Conservation (phyloP, 2,113 vertebrate genomes). For the Psilopsiagon aurifrons region DNA sequence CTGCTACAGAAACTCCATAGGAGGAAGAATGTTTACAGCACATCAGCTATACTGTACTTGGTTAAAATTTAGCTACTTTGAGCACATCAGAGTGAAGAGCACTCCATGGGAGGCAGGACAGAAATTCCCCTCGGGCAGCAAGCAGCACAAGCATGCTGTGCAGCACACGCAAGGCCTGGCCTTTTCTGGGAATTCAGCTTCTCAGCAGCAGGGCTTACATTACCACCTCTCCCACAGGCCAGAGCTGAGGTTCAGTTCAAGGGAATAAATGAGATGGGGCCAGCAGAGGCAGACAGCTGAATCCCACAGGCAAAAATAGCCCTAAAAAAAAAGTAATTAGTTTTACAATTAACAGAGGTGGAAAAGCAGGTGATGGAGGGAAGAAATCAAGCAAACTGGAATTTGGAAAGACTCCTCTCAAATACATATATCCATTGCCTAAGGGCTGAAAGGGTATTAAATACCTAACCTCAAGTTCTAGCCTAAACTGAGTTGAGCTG, state of each 20-base stretch:
- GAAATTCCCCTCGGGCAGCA: neutral
- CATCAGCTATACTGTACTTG: neutral
- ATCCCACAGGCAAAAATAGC: neutral
- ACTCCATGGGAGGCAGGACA: neutral
- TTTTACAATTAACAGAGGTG: neutral
- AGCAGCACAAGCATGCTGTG: neutral
- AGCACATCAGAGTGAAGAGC: neutral
- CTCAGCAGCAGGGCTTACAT: neutral
- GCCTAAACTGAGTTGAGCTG: neutral
- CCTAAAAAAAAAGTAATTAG: neutral
- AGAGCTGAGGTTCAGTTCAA: neutral
- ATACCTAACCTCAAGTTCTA: neutral
- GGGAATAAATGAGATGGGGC: neutral
- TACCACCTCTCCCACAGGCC: neutral
- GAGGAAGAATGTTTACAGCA: neutral
- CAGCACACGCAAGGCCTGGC: neutral
- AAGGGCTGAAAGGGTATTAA: neutral
- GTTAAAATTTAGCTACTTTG: neutral
- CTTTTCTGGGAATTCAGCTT: neutral
- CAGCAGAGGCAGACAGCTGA: neutral
- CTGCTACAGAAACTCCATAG: neutral
- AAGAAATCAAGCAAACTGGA: neutral
- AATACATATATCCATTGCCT: neutral
- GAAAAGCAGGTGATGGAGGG: neutral
- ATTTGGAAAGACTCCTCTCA: neutral